Evolutionary conservation across 1,140 invertebrate species (phyloP).

Genomic region (Sinella curviseta): DNA sequence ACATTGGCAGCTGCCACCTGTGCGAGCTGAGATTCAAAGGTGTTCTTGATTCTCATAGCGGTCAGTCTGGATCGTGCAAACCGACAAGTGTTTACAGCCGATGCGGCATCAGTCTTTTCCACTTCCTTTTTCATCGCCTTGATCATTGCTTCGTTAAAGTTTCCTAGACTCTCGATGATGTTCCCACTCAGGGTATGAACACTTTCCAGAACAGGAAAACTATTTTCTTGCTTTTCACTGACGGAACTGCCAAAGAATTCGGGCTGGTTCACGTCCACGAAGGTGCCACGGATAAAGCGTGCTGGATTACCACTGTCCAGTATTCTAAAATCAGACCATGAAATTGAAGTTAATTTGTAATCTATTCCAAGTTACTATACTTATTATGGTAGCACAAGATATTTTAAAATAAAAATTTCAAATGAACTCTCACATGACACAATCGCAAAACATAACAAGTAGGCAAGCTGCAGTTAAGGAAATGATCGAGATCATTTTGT

Average conservation of each 20-base stretch:
- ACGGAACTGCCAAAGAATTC: not conserved
- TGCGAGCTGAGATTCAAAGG: not conserved
- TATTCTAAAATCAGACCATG: not conserved
- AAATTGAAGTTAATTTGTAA: not conserved
- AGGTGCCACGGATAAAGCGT: not conserved
- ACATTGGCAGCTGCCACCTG: not conserved
- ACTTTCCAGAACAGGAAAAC: not conserved
- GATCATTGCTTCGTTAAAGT: not conserved
- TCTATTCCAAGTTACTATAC: not conserved
- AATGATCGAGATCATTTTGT: too few relatives aligned
- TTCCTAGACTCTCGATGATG: not conserved
- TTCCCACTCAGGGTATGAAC: not conserved
- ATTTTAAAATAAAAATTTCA: too few relatives aligned
- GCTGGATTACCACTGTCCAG: not conserved
- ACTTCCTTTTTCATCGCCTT: not conserved
- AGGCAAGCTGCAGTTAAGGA: too few relatives aligned
- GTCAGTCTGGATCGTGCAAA: not conserved
- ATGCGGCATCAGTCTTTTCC: not conserved
- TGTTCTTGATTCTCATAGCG: not conserved
- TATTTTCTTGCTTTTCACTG: not conserved
- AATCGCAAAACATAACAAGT: too few relatives aligned
- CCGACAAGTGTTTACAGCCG: not conserved
- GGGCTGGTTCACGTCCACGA: conserved; percentile 9
- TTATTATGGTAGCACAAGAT: not conserved
- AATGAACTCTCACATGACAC: too few relatives aligned